Conservation (phyloP, 2,888 invertebrate genomes). For the Spilarctia lutea region DNA sequence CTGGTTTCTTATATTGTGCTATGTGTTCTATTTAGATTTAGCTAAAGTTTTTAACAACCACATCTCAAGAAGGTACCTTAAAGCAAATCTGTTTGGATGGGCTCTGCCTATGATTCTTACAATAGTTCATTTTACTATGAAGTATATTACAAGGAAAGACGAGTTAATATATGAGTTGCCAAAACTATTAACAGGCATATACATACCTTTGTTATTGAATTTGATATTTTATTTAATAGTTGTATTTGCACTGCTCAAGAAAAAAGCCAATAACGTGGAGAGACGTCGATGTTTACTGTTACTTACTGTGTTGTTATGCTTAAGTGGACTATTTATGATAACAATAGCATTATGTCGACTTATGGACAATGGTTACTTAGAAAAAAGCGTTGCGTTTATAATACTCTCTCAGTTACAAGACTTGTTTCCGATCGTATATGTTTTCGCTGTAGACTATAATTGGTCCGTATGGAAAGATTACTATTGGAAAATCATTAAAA, state of each 20-base stretch:
- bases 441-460: background rate
- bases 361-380: background rate
- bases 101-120: no score
- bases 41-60: no score
- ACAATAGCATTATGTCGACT: background rate
- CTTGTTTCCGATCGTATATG: conserved; percentile 2
- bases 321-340: conserved; percentile 2
- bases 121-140: background rate
- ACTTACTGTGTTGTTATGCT: background rate
- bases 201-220: conserved; percentile 4
- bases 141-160: background rate
- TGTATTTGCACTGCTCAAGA: background rate
- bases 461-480: conserved; percentile 2
- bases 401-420: background rate
- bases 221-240: conserved; percentile 3
- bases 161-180: background rate
- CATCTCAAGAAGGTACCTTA: no score
- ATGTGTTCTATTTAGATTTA: no score
- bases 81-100: no score
- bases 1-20: no score
- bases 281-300: background rate
- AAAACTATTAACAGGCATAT: conserved; percentile 5
- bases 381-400: background rate
- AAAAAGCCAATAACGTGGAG: background rate
- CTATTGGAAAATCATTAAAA: background rate